phyloP scores from a whole-genome alignment of 2,797 vertebrate genomes.

The Cossypha niveicapilla region DNA sequence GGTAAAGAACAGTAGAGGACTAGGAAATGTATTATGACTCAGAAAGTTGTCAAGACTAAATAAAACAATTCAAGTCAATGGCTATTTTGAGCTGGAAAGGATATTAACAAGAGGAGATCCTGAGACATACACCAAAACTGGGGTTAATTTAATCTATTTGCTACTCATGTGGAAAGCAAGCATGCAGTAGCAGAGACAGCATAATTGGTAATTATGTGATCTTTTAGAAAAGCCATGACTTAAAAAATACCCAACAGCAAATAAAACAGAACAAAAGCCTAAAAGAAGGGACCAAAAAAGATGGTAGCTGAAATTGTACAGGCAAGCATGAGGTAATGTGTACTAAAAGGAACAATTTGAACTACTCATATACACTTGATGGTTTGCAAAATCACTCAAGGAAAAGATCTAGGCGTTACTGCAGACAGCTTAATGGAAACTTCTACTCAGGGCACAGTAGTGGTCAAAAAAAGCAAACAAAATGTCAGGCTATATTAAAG shows the following conservation, averaged over 20 bases:
- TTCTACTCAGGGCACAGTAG: conserved; percentile 47
- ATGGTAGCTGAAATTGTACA: neutral
- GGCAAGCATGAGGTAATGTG: conserved; percentile 8
- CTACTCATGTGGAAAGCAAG: neutral
- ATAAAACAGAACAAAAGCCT: neutral
- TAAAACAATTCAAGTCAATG: neutral
- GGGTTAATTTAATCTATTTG: neutral
- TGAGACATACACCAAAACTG: neutral
- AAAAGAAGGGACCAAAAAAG: neutral
- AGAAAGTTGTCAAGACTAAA: neutral
- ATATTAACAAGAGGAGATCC: neutral
- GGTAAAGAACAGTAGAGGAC: neutral
- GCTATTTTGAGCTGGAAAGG: neutral
- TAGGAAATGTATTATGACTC: neutral
- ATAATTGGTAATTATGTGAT: neutral
- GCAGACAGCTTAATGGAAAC: conserved; percentile 57
- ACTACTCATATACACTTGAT: neutral
- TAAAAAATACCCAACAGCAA: neutral
- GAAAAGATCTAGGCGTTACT: conserved; percentile 13
- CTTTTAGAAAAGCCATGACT: neutral
- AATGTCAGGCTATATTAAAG: conserved; percentile 27
- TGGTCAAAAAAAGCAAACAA: conserved; percentile 51
- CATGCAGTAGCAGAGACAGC: neutral
- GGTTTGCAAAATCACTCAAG: conserved; percentile 50
- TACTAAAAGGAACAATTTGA: neutral